Evolutionary conservation across 2,113 vertebrate species (phyloP), one percentile per base, ranked within the genome.

Genomic region (Serinus canaria): DNA sequence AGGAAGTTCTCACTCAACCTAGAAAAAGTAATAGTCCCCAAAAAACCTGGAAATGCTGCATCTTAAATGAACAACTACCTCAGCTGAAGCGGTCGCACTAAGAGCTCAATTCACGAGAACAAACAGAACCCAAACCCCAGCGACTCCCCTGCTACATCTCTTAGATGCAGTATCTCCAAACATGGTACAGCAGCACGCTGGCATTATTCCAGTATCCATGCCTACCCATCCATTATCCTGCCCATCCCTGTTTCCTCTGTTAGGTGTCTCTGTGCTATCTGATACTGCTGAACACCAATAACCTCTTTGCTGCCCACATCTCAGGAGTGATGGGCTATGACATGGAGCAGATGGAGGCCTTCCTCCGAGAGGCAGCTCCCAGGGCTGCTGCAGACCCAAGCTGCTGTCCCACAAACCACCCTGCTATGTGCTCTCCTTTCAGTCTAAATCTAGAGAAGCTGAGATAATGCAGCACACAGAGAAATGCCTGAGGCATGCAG

Each of bases 1-100:
- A 83, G 80, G 80, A 88, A 96, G 82, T 90, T 96, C 80, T 90
- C 19, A 33, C 69, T 84, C 76, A 95, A 59, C 64, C 83, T 87
- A 92, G 87, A 92, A 95, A 83, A 93, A 75, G 72, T 41, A 87
- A 86, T 55, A 95, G 64, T 68, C 60, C 62, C 31, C n/a, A 3
- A 31, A 83, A 62, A 9, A 19, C 5, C 60, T 64, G 25, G 56
- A 92, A 87, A 81, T 31, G 37, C 21, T 68, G 33, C 49, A 44
- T 75, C 11, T 50, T 53, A 66, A 72, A 53, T 37, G 64, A 94
- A 80, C 37, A 83, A 30, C n/a, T 30, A 60, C 41, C 52, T 91
- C 76, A 49, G 22, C 59, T 80, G 55, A 80, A 89, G 60, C 23
- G 14, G 43, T 13, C 77, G 25, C 25, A 44, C 20, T 31, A 52